phyloP scores from a whole-genome alignment of 92 coral and sea anemone genomes.

The Epizoanthus rinbou region DNA sequence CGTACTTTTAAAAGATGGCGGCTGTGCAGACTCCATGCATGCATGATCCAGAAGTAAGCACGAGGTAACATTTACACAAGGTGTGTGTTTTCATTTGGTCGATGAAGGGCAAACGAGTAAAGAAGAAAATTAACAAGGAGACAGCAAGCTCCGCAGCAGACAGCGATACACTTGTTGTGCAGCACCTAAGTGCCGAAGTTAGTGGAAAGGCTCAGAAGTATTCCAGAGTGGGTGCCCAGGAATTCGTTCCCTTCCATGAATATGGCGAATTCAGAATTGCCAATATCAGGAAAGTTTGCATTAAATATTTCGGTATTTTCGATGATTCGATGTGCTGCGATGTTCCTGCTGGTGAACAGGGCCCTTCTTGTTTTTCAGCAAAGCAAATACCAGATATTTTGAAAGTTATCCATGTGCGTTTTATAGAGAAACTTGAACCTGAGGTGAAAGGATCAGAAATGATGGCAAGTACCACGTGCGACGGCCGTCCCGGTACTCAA shows the following conservation, averaged over 20 bases:
- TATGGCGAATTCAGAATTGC: slow-evolving; percentile 31
- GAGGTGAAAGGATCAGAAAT: slow-evolving; percentile 4
- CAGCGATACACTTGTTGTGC: slow-evolving; percentile 1
- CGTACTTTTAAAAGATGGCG: too few species aligned
- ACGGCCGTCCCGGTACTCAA: slow-evolving; percentile 1
- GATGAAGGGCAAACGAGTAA: too few species aligned
- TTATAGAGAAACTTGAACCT: not conserved
- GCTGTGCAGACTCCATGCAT: too few species aligned
- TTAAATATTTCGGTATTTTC: slow-evolving; percentile 29
- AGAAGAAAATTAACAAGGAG: too few species aligned
- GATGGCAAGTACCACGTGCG: slow-evolving; percentile 4
- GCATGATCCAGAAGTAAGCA: too few species aligned
- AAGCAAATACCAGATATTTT: slow-evolving; percentile 31
- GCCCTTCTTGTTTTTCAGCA: slow-evolving; percentile 36
- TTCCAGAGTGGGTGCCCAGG: slow-evolving; percentile 10
- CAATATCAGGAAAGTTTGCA: slow-evolving; percentile 32
- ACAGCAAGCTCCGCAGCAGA: too few species aligned
- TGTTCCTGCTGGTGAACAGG: slow-evolving; percentile 47
- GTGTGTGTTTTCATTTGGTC: too few species aligned
- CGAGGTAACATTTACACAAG: too few species aligned
- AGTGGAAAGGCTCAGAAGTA: too few species aligned
- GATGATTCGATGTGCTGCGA: slow-evolving; percentile 32
- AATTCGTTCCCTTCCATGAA: slow-evolving; percentile 26
- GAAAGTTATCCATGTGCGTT: slow-evolving; percentile 33
- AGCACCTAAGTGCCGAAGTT: not conserved